These are phyloP conservation scores for Hymenochirus boettgeri DNA, from an alignment of 2,113 vertebrate genomes.

Conservation along the genomic window DNA sequence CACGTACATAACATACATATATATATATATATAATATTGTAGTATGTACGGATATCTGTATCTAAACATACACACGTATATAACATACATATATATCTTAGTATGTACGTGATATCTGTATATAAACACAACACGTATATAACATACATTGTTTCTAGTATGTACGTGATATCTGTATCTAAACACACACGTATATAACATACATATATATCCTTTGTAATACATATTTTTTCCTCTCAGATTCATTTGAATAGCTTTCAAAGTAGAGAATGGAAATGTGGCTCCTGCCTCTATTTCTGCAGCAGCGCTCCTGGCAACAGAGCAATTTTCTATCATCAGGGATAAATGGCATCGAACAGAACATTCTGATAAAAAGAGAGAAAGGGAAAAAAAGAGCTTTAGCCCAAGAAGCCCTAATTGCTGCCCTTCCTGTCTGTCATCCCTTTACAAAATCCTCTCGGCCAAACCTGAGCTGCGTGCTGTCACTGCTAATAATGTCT, in stretches of 20 bases:
- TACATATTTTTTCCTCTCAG: conserved; percentile 53
- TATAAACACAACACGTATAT: too few relatives aligned
- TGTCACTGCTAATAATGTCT: conserved; percentile 98
- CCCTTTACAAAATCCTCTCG: conserved; percentile 94
- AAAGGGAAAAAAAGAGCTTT: conserved; percentile 59
- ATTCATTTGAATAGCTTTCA: conserved; percentile 99
- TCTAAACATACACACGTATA: too few relatives aligned
- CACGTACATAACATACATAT: too few relatives aligned
- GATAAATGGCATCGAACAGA: conserved; percentile 99
- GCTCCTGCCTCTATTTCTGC: conserved; percentile 94
- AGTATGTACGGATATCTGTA: too few relatives aligned
- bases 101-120: too few relatives aligned
- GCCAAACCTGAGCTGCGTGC: conserved; percentile 92
- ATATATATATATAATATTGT: too few relatives aligned
- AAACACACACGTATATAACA: too few relatives aligned
- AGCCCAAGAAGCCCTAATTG: conserved; percentile 89
- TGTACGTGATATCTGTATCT: too few relatives aligned
- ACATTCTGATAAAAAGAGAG: conserved; percentile 89
- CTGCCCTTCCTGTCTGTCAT: conserved; percentile 99
- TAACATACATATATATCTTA: too few relatives aligned
- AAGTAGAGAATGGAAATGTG: conserved; percentile 97
- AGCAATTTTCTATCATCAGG: conserved; percentile 99
- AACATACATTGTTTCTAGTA: too few relatives aligned
- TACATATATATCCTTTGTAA: too few relatives aligned
- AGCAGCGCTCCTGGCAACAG: conserved; percentile 98